Evolutionary conservation across 2,888 invertebrate species (phyloP).

Genomic region (Druceiella hillmani): DNA sequence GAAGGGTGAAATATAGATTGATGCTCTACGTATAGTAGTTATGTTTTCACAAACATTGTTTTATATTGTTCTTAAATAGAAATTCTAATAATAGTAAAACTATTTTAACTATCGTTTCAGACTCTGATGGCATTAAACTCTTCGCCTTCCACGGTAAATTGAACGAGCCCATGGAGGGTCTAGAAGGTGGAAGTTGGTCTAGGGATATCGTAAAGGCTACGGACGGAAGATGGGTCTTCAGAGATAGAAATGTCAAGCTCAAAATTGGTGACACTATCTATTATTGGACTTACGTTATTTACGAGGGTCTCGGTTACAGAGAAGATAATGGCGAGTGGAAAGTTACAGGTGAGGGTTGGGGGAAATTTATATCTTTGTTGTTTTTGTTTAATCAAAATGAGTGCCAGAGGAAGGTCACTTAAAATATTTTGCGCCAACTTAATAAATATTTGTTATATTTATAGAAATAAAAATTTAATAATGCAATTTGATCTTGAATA

Average conservation of each 20-base stretch:
- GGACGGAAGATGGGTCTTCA: constrained; percentile 62
- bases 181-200: constrained; percentile 62
- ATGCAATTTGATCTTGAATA: too few relatives aligned
- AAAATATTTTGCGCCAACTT: too few relatives aligned
- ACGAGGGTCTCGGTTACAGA: constrained; percentile 63
- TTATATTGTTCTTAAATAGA: too few relatives aligned
- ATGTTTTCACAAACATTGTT: too few relatives aligned
- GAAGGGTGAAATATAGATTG: too few relatives aligned
- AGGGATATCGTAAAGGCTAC: constrained; percentile 58
- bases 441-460: too few relatives aligned
- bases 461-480: too few relatives aligned
- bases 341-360: constrained; percentile 49
- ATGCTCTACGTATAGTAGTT: too few relatives aligned
- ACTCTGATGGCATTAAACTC: constrained; percentile 62
- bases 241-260: constrained; percentile 52
- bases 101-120: constrained; percentile 31
- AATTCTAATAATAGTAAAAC: too few relatives aligned
- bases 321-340: constrained; percentile 55
- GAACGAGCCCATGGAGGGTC: constrained; percentile 64
- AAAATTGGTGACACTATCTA: constrained; percentile 64
- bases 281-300: constrained; percentile 71
- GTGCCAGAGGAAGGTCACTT: too few relatives aligned
- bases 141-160: constrained; percentile 73
- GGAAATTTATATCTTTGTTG: too few relatives aligned
- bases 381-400: too few relatives aligned